Percentiles rank a stretch among this genome's conserved stretches.
phyloP scores from a whole-genome alignment of 2,797 vertebrate genomes.

The Morelia viridis region DNA sequence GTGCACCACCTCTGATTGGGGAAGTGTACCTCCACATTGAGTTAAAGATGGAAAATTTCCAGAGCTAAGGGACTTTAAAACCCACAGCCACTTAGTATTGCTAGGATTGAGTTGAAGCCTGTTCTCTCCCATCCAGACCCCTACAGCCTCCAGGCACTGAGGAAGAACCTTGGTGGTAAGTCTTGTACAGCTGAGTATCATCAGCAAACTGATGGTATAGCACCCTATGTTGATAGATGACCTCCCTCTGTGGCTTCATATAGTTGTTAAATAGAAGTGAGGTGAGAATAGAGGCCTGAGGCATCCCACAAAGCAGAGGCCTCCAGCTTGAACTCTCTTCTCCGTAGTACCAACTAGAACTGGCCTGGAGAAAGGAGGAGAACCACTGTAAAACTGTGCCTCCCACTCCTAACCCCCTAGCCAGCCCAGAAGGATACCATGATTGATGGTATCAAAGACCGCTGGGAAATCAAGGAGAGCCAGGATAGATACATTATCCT shows the following conservation, averaged over 20 bases:
- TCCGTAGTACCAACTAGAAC: neutral
- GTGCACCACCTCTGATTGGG: neutral
- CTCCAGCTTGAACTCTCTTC: neutral
- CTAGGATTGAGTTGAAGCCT: neutral
- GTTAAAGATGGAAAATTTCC: neutral
- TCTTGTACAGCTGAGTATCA: neutral
- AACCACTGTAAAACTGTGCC: neutral
- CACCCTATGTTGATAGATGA: neutral
- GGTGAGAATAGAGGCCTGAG: neutral
- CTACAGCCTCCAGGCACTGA: neutral
- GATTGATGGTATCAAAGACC: neutral
- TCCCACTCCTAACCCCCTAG: neutral
- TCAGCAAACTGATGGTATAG: neutral
- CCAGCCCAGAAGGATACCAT: neutral
- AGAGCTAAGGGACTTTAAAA: neutral
- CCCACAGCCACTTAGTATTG: neutral
- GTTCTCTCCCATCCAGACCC: neutral
- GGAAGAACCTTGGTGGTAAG: neutral
- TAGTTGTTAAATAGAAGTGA: neutral
- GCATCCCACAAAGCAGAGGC: neutral
- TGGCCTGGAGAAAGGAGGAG: neutral
- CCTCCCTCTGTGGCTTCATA: neutral
- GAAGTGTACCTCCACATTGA: neutral
- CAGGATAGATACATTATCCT: neutral
- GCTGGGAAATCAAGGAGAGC: neutral